Conservation (phyloP, 2,888 invertebrate species). For the Apodemia duryi region DNA sequence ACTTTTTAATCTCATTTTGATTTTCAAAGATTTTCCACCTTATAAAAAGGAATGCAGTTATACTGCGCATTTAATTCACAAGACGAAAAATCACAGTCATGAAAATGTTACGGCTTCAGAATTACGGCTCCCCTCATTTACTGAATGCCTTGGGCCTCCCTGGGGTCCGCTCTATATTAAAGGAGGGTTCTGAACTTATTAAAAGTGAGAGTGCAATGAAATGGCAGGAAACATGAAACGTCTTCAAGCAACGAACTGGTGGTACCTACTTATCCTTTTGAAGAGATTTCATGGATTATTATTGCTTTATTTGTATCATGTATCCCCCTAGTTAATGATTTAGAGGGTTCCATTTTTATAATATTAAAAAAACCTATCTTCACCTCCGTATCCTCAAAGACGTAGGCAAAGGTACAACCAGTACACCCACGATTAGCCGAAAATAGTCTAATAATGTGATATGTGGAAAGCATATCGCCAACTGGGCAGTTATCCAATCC, state of each 20-base stretch:
- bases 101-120: conserved; percentile 45
- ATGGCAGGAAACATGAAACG: conserved; percentile 47
- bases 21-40: too few species aligned
- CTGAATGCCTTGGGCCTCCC: conserved; percentile 51
- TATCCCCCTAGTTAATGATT: neutral
- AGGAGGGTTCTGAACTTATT: conserved; percentile 64
- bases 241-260: conserved; percentile 25
- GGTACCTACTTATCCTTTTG: conserved; percentile 5
- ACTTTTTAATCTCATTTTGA: too few species aligned
- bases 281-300: neutral
- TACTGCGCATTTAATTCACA: conserved; percentile 42
- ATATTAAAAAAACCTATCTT: too few species aligned
- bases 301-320: conserved; percentile 7
- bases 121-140: conserved; percentile 46
- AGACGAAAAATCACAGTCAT: conserved; percentile 58
- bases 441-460: too few species aligned
- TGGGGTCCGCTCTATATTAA: conserved; percentile 65
- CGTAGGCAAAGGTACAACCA: too few species aligned
- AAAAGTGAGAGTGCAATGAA: conserved; percentile 57
- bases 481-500: too few species aligned
- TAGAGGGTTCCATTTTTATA: neutral
- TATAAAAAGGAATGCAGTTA: conserved; percentile 50
- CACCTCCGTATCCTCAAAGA: too few species aligned
- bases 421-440: too few species aligned
- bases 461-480: too few species aligned